These are phyloP conservation scores for Pissodes strobi DNA, from an alignment of 1,140 invertebrate genomes.

Conservation along the genomic window DNA sequence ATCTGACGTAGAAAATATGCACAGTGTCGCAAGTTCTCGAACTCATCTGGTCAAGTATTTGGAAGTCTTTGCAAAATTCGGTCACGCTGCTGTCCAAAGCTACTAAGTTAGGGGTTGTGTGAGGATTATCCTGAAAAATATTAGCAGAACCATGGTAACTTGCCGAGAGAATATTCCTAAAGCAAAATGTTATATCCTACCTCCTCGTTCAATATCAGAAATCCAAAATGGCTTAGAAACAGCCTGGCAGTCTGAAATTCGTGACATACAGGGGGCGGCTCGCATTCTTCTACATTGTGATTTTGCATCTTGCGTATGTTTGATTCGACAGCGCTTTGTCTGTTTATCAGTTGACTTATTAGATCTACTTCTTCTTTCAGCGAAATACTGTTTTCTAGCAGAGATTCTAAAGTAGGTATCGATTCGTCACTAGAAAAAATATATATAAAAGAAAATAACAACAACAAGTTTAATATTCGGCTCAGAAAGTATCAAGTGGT, in stretches of 20 bases:
- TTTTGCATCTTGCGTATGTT: conserved; percentile 48
- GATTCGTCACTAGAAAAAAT: conserved; percentile 66
- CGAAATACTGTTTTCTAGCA: conserved; percentile 60
- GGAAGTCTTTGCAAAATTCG: conserved; percentile 75
- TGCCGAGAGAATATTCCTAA: no score
- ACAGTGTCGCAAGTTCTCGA: conserved; percentile 88
- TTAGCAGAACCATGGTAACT: no score
- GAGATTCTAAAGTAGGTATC: conserved; percentile 70
- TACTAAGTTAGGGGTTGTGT: conserved; percentile 63
- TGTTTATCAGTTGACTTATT: conserved; percentile 59
- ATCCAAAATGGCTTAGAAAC: conserved; percentile 93
- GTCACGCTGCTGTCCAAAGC: conserved; percentile 75
- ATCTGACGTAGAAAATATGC: conserved; percentile 92
- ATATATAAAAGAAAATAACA: not conserved
- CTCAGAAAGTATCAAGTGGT: no score
- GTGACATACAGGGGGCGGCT: conserved; percentile 79
- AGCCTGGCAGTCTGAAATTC: conserved; percentile 93
- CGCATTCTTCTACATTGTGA: conserved; percentile 61
- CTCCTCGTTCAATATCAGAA: conserved; percentile 77
- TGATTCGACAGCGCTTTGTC: conserved; percentile 56
- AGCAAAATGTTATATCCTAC: conserved; percentile 37
- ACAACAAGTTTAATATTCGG: not conserved
- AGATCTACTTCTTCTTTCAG: conserved; percentile 60
- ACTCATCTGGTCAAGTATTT: conserved; percentile 79
- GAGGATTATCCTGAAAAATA: conserved; percentile 27